Conservation (phyloP, 2,113 vertebrate genomes). For the Elephas maximus region DNA sequence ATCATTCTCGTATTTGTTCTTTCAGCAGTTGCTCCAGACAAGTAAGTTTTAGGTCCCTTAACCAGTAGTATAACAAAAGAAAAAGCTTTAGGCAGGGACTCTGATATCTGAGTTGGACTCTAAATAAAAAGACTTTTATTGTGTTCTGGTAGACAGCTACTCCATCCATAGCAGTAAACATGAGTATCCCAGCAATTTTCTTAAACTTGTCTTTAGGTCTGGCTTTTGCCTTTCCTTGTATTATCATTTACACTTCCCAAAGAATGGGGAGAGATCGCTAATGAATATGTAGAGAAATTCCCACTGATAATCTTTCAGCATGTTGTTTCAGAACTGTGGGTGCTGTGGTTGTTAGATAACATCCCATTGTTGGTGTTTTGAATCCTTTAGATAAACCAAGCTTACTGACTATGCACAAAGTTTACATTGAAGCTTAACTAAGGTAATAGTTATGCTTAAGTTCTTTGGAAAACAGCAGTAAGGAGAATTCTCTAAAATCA, state of each 20-base stretch:
- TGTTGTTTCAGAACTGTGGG: not conserved
- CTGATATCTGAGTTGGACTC: not conserved
- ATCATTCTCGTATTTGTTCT: conserved; percentile 98
- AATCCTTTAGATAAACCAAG: conserved; percentile 1
- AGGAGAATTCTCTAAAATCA: not conserved
- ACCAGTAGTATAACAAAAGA: not conserved
- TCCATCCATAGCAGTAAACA: too few species aligned
- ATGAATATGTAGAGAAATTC: not conserved
- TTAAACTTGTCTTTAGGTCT: not conserved
- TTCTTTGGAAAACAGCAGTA: not conserved
- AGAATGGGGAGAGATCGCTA: not conserved
- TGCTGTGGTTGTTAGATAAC: not conserved
- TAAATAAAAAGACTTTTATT: not conserved
- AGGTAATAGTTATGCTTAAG: not conserved
- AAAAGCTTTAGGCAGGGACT: not conserved
- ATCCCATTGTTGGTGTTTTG: not conserved
- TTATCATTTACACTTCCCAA: not conserved
- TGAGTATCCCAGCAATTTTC: not conserved
- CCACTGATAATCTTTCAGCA: not conserved
- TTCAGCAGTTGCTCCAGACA: conserved; percentile 95
- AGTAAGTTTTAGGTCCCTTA: conserved; percentile 88
- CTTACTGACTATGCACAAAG: not conserved
- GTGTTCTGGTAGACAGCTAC: not conserved
- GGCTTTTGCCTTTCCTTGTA: not conserved
- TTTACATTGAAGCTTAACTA: not conserved